Evolutionary conservation across 1,140 invertebrate genomes (phyloP), one percentile per base, ranked within the genome.

Genomic region (Tetramorium alpestre): DNA sequence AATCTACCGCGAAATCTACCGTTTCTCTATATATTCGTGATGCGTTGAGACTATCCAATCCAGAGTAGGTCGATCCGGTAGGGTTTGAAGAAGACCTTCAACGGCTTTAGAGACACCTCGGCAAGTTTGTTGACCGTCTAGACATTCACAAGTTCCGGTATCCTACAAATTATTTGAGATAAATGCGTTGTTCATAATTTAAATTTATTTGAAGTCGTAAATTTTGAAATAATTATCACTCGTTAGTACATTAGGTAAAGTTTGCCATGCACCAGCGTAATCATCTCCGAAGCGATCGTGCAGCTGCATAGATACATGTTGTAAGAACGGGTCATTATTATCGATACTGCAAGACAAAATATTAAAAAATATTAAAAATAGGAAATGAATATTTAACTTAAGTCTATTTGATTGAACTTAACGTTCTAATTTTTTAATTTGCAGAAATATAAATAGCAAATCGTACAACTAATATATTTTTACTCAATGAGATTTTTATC

Each of bases 11-110:
- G 18, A 78, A 25, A 51, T 60, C 80, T 95, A 97, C 94, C 97
- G 96, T 87, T 96, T 96, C 82, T 96, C 96, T 54, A 97, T 96
- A 76, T 97, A 97, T 70, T 95, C 89, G 3, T 96, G 94, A 25
- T 96, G 95, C 1, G 96, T 96, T 1, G 95, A 93, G 0, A 97
- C 92, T 7, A 97, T 94, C 97, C 97, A 97, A 54, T 96, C 91
- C 81, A 96, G 94, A 3, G 95, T 95, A n/a, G 93, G 92, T 69
- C 91, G 91, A n/a, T 94, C 94, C 3, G 94, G 94, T 22, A 93
- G 85, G 22, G 91, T 94, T 88, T 95, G 93, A 22, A 94, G 88
- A 7, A 94, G 93, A 77, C 94, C 94, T 85, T 95, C 93, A 8
- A 93, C 91, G 0, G 93, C 82, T 82, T 94, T 92, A 2, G 94